These are phyloP conservation scores for Pomacea canaliculata DNA, from an alignment of 2,888 invertebrate species.

Conservation along the genomic window DNA sequence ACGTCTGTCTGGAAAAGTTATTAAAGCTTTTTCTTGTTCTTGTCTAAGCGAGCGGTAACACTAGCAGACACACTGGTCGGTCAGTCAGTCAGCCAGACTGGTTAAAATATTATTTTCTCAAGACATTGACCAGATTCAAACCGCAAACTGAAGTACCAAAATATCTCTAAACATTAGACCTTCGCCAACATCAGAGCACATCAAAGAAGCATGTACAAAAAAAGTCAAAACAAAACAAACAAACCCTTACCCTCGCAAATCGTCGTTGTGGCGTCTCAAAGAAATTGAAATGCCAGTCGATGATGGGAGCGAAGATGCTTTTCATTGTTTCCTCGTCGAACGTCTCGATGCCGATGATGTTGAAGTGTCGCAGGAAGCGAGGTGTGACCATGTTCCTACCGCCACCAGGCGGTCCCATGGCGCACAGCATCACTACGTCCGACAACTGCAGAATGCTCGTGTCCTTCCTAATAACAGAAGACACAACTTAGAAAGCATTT, in stretches of 20 bases:
- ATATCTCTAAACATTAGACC: too few species aligned
- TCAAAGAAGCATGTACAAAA: not conserved
- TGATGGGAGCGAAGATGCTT: constrained; percentile 67
- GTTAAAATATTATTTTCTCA: too few species aligned
- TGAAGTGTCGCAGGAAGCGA: constrained; percentile 68
- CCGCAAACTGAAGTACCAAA: too few species aligned
- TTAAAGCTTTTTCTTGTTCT: too few species aligned
- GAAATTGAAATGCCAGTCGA: constrained; percentile 69
- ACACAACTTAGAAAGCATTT: not conserved
- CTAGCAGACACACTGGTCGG: too few species aligned
- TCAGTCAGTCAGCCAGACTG: too few species aligned
- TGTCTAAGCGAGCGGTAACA: too few species aligned
- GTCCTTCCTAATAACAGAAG: constrained; percentile 58
- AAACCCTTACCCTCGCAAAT: constrained; percentile 62
- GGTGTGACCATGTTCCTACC: constrained; percentile 67
- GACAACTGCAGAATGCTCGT: constrained; percentile 61
- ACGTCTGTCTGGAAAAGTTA: too few species aligned
- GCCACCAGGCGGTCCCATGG: constrained; percentile 69
- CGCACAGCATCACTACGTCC: constrained; percentile 66
- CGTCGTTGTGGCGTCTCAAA: constrained; percentile 61
- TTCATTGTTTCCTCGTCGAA: constrained; percentile 69
- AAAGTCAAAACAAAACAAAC: too few species aligned
- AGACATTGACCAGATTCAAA: too few species aligned
- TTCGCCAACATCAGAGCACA: too few species aligned
- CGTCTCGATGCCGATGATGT: constrained; percentile 66